Base-by-base conservation (phyloP, 2,888 invertebrate species). In the Griposia aprilina region DNA sequence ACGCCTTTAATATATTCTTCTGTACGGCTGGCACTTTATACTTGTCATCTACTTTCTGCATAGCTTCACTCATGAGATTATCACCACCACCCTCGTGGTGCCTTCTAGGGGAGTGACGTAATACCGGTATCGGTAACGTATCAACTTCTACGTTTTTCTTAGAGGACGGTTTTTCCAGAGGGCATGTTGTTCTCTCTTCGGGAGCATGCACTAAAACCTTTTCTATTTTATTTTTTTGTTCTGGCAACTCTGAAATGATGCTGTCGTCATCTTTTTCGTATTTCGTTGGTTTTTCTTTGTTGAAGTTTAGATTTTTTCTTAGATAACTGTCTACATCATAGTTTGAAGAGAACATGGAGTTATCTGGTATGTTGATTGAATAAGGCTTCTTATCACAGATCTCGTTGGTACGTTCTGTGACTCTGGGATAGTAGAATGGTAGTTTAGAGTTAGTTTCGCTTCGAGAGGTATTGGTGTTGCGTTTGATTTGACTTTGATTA, bases 11-110 rank as follows among this genome's bases (percentile, higher is more conserved):
- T 80, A 97, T 97, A 91, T 97, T 97, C 92, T 97, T 97, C 91
- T 98, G 98, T n/a, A 98, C 97, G 0, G 96, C 97, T 0, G 98
- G 98, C 78, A 98, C 97, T 95, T 97, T 93, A 95, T 95, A 97
- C 87, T 97, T 97, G 78, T 95, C 94, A 11, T 97, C 96, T 0
- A 97, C 94, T 13, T 91, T 90, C 74, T 92, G 94, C 96, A 96
- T 96, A 1, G 94, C 95, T 3, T 95, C 94, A 76, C 96, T 96
- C 78, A 94, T 86, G 26, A 90, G 87, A 6, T 82, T 83, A 7
- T 87, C 91, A 0, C 90, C 90, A 4, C 75, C 82, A 0, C 81
- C 73, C 55, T 85, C 79, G 1, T 67, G 67, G 23, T 87, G 82
- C 3, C 63, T 87, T 80, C 90, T 89, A 0, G 95, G 94, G 0